These are phyloP conservation scores for Caenorhabditis latens DNA, from an alignment of 1,140 invertebrate species.

Conservation along the genomic window DNA sequence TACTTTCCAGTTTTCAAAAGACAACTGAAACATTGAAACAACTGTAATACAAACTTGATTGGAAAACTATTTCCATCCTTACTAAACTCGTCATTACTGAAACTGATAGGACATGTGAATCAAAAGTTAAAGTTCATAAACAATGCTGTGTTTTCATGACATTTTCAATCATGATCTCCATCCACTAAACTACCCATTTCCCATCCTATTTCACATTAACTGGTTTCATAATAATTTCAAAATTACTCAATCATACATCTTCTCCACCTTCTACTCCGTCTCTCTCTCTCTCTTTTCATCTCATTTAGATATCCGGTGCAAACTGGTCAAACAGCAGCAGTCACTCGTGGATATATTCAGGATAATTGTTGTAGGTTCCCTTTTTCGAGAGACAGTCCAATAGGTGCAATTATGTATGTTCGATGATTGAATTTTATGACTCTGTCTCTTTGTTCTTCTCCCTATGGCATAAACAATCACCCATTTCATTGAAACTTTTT, in stretches of 20 bases:
- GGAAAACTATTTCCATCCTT: no score
- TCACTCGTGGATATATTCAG: conserved; percentile 1
- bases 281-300: neutral
- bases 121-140: no score
- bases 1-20: no score
- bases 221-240: neutral
- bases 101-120: no score
- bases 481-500: neutral
- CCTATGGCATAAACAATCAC: neutral
- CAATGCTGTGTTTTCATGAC: neutral
- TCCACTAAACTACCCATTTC: no score
- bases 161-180: neutral
- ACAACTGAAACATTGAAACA: no score
- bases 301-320: conserved; percentile 53
- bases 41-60: no score
- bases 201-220: neutral
- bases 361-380: conserved; percentile 31
- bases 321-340: conserved; percentile 33
- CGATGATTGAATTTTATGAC: conserved; percentile 53
- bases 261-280: neutral
- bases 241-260: neutral
- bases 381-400: conserved; percentile 38
- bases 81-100: no score
- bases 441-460: conserved; percentile 27
- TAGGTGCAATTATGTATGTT: conserved; percentile 45